Base-by-base conservation (phyloP, 92 coral and sea anemone genomes). In the Virgularia gustaviana region DNA sequence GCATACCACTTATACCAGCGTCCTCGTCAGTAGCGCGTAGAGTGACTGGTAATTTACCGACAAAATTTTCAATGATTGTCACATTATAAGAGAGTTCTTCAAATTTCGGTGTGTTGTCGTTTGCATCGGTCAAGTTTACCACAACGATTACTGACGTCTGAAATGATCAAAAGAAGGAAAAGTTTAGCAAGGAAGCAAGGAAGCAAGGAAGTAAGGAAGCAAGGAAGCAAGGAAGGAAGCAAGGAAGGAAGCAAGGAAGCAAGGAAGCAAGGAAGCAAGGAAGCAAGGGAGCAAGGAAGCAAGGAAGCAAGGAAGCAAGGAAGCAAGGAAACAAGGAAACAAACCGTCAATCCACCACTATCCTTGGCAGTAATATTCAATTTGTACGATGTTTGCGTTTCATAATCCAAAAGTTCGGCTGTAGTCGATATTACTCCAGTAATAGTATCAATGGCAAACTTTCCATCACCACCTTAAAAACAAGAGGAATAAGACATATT, bases 11-110 rank as follows among this genome's bases (percentile, higher is more conserved):
- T 0, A 65, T 63, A 6, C 89, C 95, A 18, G 95, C 81, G 66
- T 88, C 95, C 19, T 78, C 85, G 41, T 88, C 95, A 44, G 85
- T 80, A 49, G 89, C 86, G 53, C 83, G 85, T 43, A 88, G 29
- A 51, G 61, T 49, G 34, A 88, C 61, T 29, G 86, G 57, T 36
- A 76, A 44, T 42, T 73, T 28, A 23, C 84, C 86, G 59, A 85
- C 82, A 9, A 85, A 68, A 58, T 88, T 79, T 64, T 88, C 95
- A 25, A 79, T 36, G 2, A 85, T 85, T 9, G 80, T 79, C 34
- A 85, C 85, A 67, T 83, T 77, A 63, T 88, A 81, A 39, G 86
- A 81, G 0, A 81, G 39, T 2, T 86, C 84, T 34, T 72, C 58
- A 43, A 85, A 88, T 43, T 59, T 74, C n/a, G 95, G 95, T 4